Conservation (phyloP, 2,113 vertebrate species). For the Pipa parva region DNA sequence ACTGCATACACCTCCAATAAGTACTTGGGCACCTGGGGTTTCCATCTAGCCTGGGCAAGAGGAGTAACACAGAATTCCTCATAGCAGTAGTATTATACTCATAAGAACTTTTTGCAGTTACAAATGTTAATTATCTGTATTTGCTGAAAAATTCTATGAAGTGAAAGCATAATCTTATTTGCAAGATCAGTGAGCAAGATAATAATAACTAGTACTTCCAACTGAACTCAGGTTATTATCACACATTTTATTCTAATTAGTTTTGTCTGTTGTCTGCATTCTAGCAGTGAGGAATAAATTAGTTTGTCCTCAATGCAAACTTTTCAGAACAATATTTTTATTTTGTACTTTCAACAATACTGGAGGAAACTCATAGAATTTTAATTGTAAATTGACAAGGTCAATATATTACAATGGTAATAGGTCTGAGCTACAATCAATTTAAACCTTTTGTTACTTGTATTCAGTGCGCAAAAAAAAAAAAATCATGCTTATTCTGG, state of each 20-base stretch:
- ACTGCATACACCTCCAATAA: no score
- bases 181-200: no score
- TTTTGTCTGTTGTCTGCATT: not conserved
- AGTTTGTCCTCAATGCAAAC: not conserved
- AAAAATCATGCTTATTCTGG: not conserved
- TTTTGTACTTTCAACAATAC: not conserved
- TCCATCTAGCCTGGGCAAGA: no score
- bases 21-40: no score
- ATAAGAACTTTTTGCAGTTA: no score
- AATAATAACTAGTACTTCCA: not conserved
- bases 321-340: rapidly evolving
- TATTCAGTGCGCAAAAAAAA: no score
- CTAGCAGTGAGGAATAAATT: not conserved
- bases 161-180: not conserved
- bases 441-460: no score
- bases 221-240: not conserved
- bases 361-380: not conserved
- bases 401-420: not conserved
- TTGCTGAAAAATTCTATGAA: not conserved
- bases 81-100: no score
- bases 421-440: not conserved
- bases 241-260: not conserved
- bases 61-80: no score
- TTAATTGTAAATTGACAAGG: not conserved
- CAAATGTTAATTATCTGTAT: no score